Conservation (phyloP, 2,888 invertebrate genomes). For the Copidosoma aretas region DNA sequence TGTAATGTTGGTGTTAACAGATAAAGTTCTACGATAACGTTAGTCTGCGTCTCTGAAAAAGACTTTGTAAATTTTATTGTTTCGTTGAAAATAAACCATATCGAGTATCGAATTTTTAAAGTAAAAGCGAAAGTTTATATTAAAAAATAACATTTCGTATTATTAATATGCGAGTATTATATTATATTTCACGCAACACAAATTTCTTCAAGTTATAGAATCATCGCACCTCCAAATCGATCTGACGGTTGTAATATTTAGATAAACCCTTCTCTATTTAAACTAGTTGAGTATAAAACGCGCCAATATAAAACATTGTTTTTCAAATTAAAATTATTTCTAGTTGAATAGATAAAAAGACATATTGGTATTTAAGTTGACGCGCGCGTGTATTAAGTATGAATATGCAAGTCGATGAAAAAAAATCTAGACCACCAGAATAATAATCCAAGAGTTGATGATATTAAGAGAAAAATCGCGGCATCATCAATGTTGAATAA, state of each 20-base stretch:
- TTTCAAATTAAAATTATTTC: background rate
- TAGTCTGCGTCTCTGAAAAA: conserved; percentile 37
- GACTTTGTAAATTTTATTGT: conserved; percentile 28
- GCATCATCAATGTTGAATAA: conserved; percentile 26
- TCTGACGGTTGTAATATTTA: background rate
- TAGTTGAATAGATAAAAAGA: background rate
- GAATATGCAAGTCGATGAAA: background rate
- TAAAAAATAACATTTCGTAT: conserved; percentile 5
- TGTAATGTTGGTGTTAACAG: conserved; percentile 21
- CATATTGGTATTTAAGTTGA: background rate
- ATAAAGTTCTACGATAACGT: conserved; percentile 30
- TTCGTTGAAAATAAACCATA: conserved; percentile 32
- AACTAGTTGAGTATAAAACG: background rate
- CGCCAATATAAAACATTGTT: background rate
- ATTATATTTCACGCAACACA: conserved; percentile 20
- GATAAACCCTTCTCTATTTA: conserved; percentile 1
- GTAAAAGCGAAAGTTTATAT: background rate
- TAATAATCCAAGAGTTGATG: conserved; percentile 16
- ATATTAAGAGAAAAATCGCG: conserved; percentile 16
- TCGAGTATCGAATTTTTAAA: conserved; percentile 36
- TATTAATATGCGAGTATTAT: conserved; percentile 19
- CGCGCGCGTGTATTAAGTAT: background rate
- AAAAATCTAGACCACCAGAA: conserved; percentile 3
- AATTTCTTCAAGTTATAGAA: conserved; percentile 30
- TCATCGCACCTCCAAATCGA: conserved; percentile 1